Conservation (phyloP, 2,113 vertebrate genomes). For the Vidua macroura region DNA sequence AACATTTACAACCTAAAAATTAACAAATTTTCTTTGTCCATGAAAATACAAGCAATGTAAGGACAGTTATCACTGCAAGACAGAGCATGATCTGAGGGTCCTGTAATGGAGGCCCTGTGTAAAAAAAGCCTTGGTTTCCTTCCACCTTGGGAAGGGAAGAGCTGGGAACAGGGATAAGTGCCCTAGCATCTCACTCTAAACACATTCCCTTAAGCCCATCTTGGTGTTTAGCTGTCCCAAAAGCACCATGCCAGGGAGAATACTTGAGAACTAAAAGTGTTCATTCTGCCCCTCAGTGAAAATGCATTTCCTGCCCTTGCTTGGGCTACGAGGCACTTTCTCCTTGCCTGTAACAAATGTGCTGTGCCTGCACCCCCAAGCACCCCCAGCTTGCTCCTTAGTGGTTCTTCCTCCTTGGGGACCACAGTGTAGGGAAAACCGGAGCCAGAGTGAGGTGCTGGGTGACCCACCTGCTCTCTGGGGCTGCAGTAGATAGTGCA, state of each 20-base stretch:
- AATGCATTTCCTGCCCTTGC: background rate
- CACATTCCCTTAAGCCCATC: background rate
- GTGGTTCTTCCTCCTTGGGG: background rate
- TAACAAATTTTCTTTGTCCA: background rate
- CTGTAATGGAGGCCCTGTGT: background rate
- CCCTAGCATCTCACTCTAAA: background rate
- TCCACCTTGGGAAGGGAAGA: background rate
- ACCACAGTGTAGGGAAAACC: accelerated
- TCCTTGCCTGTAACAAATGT: background rate
- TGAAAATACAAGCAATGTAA: background rate
- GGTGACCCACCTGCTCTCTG: background rate
- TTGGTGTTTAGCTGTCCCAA: background rate
- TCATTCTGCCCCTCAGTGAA: background rate
- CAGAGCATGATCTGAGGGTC: background rate
- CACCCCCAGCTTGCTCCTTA: background rate
- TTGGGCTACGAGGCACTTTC: accelerated
- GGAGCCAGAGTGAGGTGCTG: background rate
- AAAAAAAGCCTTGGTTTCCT: background rate
- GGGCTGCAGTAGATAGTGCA: background rate
- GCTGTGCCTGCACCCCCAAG: accelerated
- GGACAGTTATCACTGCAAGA: background rate
- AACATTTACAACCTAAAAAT: background rate
- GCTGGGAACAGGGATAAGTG: background rate
- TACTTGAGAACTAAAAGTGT: background rate
- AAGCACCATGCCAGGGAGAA: background rate